A percentile compares a stretch with the other conserved stretches of the same genome.
These are phyloP conservation scores for Listronotus oregonensis DNA, from an alignment of 1,140 invertebrate species.

Conservation along the genomic window DNA sequence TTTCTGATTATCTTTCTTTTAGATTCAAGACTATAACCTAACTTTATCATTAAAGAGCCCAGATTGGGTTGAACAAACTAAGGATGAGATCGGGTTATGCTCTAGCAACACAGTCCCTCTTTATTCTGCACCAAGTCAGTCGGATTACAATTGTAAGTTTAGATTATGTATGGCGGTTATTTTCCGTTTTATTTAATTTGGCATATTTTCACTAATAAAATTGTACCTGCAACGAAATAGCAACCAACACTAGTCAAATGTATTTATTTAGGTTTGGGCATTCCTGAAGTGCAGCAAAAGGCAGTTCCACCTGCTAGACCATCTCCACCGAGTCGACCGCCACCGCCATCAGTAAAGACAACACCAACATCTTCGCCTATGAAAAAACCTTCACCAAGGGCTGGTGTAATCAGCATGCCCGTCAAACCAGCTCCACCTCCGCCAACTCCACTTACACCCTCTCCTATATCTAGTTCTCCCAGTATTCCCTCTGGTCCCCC, in stretches of 20 bases:
- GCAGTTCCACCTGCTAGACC: constrained; percentile 50
- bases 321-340: constrained; percentile 48
- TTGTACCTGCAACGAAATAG: not conserved
- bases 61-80: constrained; percentile 80
- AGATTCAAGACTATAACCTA: constrained; percentile 72
- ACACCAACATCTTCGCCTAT: constrained; percentile 53
- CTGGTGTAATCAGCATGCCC: constrained; percentile 53
- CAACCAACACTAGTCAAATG: not conserved
- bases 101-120: constrained; percentile 82
- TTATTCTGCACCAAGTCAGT: constrained; percentile 56
- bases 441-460: constrained; percentile 51
- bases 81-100: constrained; percentile 82
- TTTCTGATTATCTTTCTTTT: constrained; percentile 38
- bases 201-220: constrained; percentile 9
- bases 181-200: not conserved
- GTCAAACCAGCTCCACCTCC: constrained; percentile 52
- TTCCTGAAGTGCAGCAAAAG: constrained; percentile 47
- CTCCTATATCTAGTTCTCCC: constrained; percentile 55
- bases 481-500: too few species aligned
- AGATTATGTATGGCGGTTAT: not conserved
- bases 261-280: constrained; percentile 47
- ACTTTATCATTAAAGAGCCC: constrained; percentile 79
- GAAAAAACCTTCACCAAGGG: constrained; percentile 54
- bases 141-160: constrained; percentile 54
- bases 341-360: constrained; percentile 53